Conservation (phyloP, 64 coral and sea anemone species). For the Trachythela sp. region DNA sequence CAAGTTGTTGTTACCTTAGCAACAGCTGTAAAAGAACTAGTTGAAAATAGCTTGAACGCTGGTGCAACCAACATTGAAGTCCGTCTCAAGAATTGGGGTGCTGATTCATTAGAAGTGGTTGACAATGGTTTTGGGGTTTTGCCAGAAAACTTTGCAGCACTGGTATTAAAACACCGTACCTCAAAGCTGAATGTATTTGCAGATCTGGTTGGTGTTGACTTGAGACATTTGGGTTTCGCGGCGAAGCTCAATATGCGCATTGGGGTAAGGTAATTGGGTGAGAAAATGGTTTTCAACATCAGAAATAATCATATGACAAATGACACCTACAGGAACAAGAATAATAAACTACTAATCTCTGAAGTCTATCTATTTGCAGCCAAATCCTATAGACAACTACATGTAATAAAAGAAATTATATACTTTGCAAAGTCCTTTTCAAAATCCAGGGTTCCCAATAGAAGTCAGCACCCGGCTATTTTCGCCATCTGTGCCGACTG, state of each 20-base stretch:
- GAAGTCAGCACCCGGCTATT: too few relatives aligned
- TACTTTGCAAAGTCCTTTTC: too few relatives aligned
- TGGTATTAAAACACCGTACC: slow-evolving; percentile 79
- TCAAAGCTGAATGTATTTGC: slow-evolving; percentile 90
- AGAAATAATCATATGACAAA: too few relatives aligned
- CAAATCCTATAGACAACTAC: too few relatives aligned
- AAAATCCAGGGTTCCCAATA: too few relatives aligned
- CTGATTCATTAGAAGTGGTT: slow-evolving; percentile 70
- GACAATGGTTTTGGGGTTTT: slow-evolving; percentile 86
- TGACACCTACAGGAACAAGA: too few relatives aligned
- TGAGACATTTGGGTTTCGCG: slow-evolving; percentile 96
- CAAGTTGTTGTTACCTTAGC: slow-evolving; percentile 91
- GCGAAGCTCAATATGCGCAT: slow-evolving; percentile 86
- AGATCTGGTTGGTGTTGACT: slow-evolving; percentile 73
- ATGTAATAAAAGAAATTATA: too few relatives aligned
- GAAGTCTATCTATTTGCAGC: too few relatives aligned
- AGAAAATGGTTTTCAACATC: too few relatives aligned
- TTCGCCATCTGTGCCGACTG: too few relatives aligned
- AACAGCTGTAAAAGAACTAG: slow-evolving; percentile 92
- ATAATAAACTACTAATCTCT: too few relatives aligned
- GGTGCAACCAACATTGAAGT: slow-evolving; percentile 81
- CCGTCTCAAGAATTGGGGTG: slow-evolving; percentile 74
- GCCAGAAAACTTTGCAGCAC: slow-evolving; percentile 82
- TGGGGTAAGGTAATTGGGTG: slow-evolving; percentile 52
- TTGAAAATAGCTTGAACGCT: slow-evolving; percentile 92